Evolutionary conservation across 1,140 invertebrate genomes (phyloP), one percentile per base, ranked within the genome.

Genomic region (Planococcus citri): DNA sequence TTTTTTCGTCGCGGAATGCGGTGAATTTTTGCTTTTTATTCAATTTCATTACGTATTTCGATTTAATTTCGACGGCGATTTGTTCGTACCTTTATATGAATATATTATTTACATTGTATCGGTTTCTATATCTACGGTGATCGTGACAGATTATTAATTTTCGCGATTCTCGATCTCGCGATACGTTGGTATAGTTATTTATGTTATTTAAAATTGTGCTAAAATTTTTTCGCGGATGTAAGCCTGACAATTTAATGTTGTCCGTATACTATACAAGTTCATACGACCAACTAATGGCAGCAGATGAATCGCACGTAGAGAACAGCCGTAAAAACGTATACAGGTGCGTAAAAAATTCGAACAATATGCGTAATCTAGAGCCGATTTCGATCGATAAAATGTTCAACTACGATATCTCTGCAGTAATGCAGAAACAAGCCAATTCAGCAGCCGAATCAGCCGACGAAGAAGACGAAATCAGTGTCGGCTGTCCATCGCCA

Each of bases 401-500:
- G 60, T 27, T 64, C 60, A 64, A 27, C 60, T 64, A 64, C 60
- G 60, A 64, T 27, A 64, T 64, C 9, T 24, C 21, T 2, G 21
- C 60, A 1, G 25, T 64, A 14, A 22, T 25, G 60, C 22, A 64
- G 4, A 27, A 64, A 25, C 41, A 51, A 6, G 17, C 6, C 41
- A 14, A 6, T 14, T 8, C 6, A 6, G 25, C 61, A 14, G 67
- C 27, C 57, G 51, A 72, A 25, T 69, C 70, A 20, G 29, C 58
- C 20, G 71, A 73, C 69, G 69, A 70, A 57, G 60, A 41, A 24
- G 85, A 82, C 73, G 87, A 88, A 77, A 88, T 88, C 71, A 87
- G 86, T 75, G 87, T 88, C 3, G 87, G 87, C 1, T 87, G 86
- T 73, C 87, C 87, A 22, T 87, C 85, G 72, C 87, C 87, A 1